phyloP scores from a whole-genome alignment of 1,140 invertebrate genomes.

The Drosophila tropicalis region DNA sequence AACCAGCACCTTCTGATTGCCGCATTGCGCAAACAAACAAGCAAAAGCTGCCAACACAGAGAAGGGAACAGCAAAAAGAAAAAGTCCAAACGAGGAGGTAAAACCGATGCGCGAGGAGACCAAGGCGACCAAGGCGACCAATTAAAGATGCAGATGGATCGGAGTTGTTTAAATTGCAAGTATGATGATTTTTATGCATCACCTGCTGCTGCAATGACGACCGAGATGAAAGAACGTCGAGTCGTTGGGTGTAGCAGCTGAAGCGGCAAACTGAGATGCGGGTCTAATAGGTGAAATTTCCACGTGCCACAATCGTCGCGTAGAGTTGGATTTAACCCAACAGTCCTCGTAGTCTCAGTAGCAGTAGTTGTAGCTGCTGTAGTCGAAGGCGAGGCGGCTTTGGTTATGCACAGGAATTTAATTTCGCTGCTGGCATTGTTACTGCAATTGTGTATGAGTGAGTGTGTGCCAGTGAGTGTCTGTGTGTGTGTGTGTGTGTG shows the following conservation, averaged over 20 bases:
- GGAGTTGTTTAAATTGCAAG: slow-evolving; percentile 78
- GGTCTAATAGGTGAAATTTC: slow-evolving; percentile 75
- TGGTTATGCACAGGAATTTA: slow-evolving; percentile 79
- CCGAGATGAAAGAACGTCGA: slow-evolving; percentile 9
- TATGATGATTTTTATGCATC: slow-evolving; percentile 79
- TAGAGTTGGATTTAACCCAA: background rate
- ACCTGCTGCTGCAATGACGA: slow-evolving; percentile 42
- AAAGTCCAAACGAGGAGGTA: background rate
- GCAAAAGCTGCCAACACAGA: slow-evolving; percentile 15
- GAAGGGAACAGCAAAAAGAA: background rate
- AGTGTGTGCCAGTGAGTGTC: background rate
- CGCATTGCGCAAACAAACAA: slow-evolving; percentile 59
- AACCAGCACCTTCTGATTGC: slow-evolving; percentile 44
- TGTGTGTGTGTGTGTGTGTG: background rate
- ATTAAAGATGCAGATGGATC: slow-evolving; percentile 80
- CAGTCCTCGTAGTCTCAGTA: slow-evolving; percentile 21
- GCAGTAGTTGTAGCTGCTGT: background rate
- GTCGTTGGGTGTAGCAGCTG: slow-evolving; percentile 27
- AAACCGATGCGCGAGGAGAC: slow-evolving; percentile 19
- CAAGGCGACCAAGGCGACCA: slow-evolving; percentile 70
- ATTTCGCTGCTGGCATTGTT: slow-evolving; percentile 77
- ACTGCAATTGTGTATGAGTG: slow-evolving; percentile 50
- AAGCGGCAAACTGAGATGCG: slow-evolving; percentile 48
- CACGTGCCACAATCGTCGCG: slow-evolving; percentile 50
- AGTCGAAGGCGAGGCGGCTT: slow-evolving; percentile 37